Evolutionary conservation across 2,113 vertebrate genomes (phyloP), one percentile per base, ranked within the genome.

Genomic region (Motacilla tschutschensis): DNA sequence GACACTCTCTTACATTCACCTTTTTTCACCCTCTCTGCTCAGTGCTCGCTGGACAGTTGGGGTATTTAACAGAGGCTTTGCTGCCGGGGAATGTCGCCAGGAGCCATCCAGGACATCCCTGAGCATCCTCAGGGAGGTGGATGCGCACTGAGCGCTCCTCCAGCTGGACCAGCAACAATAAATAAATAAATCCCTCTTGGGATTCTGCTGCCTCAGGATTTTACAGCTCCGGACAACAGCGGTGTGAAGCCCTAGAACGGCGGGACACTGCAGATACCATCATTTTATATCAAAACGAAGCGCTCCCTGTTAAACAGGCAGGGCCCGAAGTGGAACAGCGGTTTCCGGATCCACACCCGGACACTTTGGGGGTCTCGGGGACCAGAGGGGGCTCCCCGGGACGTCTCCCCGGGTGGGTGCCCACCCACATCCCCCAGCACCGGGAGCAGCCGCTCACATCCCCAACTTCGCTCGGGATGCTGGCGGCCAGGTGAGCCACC

Each of bases 201-300:
- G 73, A 75, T 91, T 93, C 43, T 41, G 76, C 85, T 79, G 82
- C 73, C 72, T 90, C 53, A 28, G 89, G 87, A 35, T 92, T 85
- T 82, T 38, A n/a, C 3, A 12, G 58, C 4, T 1, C 36, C 8
- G 28, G 78, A 78, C 26, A 31, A 25, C 3, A 33, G 35, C 12
- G 3, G 35, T 25, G 58, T 1, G 29, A 35, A 83, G 50, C 84
- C 54, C 73, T 1, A 53, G 65, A 12, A 40, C 28, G 1, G 8
- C 1, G 28, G 82, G 89, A 79, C 62, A 12, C 35, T 28, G 87
- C 62, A 15, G 85, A 41, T 78, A n/a, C 18, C 73, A 13, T 63
- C 5, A 38, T 57, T 63, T 66, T 4, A 5, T 15, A 10, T 8
- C n/a, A 51, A 89, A 78, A 85, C 8, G 17, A 67, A 79, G 84